These are phyloP conservation scores for Catostylus mosaicus DNA, from an alignment of 30 jellyfish, hydroid and myxozoan species.

Conservation along the genomic window DNA sequence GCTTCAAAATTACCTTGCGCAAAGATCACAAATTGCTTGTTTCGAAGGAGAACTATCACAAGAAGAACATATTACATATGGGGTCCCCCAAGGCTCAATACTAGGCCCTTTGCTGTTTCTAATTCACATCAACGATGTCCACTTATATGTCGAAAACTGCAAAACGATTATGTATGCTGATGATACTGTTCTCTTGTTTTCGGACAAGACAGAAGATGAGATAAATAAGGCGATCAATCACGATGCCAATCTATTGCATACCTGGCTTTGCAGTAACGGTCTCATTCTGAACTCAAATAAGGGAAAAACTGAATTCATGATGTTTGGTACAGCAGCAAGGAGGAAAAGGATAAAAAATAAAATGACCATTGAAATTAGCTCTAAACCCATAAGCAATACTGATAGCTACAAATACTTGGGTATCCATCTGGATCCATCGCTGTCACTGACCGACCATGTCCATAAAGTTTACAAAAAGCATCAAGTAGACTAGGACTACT, in stretches of 20 bases:
- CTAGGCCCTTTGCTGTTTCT: conserved; percentile 17
- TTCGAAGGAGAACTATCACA: conserved; percentile 2
- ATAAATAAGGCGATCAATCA: conserved; percentile 46
- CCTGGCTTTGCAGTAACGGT: conserved; percentile 49
- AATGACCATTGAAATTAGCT: no score
- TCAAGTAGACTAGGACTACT: no score
- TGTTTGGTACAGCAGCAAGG: no score
- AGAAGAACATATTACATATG: conserved; percentile 3
- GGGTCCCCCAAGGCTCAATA: conserved; percentile 16
- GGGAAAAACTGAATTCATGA: conserved; percentile 11
- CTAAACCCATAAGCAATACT: no score
- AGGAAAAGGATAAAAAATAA: no score
- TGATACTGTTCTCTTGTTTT: conserved; percentile 49
- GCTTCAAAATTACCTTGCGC: conserved; percentile 7
- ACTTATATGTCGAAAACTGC: conserved; percentile 20
- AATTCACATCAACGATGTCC: conserved; percentile 48
- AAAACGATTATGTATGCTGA: conserved; percentile 58
- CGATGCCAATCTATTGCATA: conserved; percentile 43
- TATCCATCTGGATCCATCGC: no score
- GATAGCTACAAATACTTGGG: no score
- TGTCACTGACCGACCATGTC: no score
- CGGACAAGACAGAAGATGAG: conserved; percentile 46
- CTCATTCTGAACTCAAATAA: conserved; percentile 20
- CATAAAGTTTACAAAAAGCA: no score
- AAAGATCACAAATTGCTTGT: conserved; percentile 10